Evolutionary conservation across 2,888 invertebrate species (phyloP).

Genomic region (Empis livida): DNA sequence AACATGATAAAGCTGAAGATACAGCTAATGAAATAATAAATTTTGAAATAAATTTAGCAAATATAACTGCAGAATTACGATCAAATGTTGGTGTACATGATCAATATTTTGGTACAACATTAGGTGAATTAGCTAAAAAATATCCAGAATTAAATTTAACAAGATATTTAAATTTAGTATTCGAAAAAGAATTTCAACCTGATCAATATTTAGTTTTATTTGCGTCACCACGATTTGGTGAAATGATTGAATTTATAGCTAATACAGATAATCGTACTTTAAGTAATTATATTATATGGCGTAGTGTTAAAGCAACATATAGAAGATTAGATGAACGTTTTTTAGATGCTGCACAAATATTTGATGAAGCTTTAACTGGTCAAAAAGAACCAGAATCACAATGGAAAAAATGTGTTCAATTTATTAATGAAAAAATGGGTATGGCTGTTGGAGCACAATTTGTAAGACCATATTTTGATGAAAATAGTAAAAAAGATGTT

Average conservation of each 20-base stretch:
- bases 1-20: constrained; percentile 9
- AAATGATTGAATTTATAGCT: constrained; percentile 9
- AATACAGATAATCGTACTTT: constrained; percentile 8
- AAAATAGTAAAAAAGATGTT: constrained; percentile 47
- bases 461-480: constrained; percentile 18
- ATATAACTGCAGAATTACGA: constrained; percentile 11
- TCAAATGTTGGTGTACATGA: constrained; percentile 8
- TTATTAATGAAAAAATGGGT: constrained; percentile 72
- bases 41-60: constrained; percentile 16
- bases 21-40: constrained; percentile 15
- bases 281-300: constrained; percentile 16
- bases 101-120: constrained; percentile 9
- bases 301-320: constrained; percentile 1
- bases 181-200: constrained; percentile 5
- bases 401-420: constrained; percentile 79
- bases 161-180: constrained; percentile 11
- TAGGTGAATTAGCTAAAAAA: constrained; percentile 7
- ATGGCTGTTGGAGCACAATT: constrained; percentile 56
- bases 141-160: constrained; percentile 13
- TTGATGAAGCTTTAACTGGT: constrained; percentile 66
- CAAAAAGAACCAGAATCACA: constrained; percentile 70
- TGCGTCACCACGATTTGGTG: constrained; percentile 7
- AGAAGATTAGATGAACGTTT: constrained; percentile 12
- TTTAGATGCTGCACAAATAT: constrained; percentile 11
- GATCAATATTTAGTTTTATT: constrained; percentile 10